Conservation (phyloP, 2,113 vertebrate species). For the Gymnobelideus leadbeateri region DNA sequence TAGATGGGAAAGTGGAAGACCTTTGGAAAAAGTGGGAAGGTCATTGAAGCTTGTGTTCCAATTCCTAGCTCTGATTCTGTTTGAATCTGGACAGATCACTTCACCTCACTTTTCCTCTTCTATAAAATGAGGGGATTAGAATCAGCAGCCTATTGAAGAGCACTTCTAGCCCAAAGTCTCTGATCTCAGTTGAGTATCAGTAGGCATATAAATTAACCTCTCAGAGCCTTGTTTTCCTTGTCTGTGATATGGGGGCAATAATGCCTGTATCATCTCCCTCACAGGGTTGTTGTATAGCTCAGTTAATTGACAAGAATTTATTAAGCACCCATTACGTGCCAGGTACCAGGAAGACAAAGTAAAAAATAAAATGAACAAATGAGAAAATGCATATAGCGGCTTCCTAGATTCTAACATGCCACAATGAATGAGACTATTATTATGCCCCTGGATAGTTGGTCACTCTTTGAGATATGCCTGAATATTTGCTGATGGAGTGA, state of each 20-base stretch:
- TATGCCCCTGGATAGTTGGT: background rate
- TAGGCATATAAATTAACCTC: background rate
- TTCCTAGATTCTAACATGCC: background rate
- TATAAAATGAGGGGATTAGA: background rate
- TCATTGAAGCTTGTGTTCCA: background rate
- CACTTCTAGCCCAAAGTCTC: background rate
- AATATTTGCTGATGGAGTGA: slow-evolving; percentile 28
- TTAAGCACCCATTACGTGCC: background rate
- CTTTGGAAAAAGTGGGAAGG: no score
- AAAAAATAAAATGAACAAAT: background rate
- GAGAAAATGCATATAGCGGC: background rate
- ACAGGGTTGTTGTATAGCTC: background rate
- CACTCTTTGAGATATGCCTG: background rate
- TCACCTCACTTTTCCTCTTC: background rate
- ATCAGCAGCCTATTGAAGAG: background rate
- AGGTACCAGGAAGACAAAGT: background rate
- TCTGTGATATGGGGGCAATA: background rate
- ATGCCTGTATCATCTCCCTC: background rate
- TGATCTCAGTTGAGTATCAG: background rate
- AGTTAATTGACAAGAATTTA: background rate
- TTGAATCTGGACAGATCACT: background rate
- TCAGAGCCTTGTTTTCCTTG: background rate
- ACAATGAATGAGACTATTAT: background rate
- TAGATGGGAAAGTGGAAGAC: no score
- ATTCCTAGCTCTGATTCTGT: background rate